Percentiles rank a stretch among this genome's conserved stretches.
These are phyloP conservation scores for Phenacoccus solenopsis DNA, from an alignment of 1,140 invertebrate genomes.

Conservation along the genomic window DNA sequence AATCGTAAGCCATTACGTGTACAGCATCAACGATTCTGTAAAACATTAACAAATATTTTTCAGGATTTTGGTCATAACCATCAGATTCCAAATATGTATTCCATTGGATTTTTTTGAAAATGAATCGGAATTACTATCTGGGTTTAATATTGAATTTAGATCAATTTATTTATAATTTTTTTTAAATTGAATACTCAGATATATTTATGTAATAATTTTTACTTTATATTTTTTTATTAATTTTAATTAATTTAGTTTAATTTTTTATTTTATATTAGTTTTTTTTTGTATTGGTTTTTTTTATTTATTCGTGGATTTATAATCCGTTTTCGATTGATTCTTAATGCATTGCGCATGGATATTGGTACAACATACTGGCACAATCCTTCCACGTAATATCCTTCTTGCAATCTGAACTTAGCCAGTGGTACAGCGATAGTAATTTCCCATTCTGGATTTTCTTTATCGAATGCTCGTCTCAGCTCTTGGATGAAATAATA, in stretches of 20 bases:
- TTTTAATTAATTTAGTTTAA: no score
- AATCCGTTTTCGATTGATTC: no score
- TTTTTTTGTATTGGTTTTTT: no score
- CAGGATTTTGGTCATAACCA: background rate
- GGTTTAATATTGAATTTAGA: no score
- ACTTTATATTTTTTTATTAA: no score
- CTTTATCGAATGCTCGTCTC: constrained; percentile 57
- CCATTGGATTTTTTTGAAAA: background rate
- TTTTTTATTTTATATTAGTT: no score
- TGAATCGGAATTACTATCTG: no score
- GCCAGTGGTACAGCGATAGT: constrained; percentile 77
- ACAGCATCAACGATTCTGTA: constrained; percentile 51
- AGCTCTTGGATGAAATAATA: constrained; percentile 72
- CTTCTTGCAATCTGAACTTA: constrained; percentile 69
- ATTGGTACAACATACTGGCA: constrained; percentile 74
- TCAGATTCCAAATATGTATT: background rate
- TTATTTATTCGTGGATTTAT: no score
- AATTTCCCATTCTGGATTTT: constrained; percentile 64
- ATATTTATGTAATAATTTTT: no score
- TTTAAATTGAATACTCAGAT: no score
- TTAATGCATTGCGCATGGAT: no score
- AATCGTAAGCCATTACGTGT: constrained; percentile 82
- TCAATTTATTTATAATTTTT: no score
- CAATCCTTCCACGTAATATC: constrained; percentile 75
- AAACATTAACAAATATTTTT: background rate